Percentiles rank a stretch among this genome's conserved stretches.
These are phyloP conservation scores for Doris montereyensis DNA, from an alignment of 2,888 invertebrate genomes.

Conservation along the genomic window DNA sequence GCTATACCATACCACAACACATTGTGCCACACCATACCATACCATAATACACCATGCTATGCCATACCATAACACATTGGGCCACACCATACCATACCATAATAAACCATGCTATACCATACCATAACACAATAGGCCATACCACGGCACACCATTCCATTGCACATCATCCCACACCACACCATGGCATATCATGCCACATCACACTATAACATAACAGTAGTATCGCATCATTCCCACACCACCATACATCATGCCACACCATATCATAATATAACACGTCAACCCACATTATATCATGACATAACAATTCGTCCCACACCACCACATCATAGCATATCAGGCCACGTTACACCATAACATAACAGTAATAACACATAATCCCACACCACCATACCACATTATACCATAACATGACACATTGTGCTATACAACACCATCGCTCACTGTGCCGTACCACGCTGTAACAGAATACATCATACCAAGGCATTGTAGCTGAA, in stretches of 20 bases:
- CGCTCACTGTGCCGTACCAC: not conserved
- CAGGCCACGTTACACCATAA: not conserved
- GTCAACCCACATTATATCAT: not conserved
- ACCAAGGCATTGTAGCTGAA: too few relatives aligned
- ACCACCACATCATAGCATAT: not conserved
- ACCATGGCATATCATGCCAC: not conserved
- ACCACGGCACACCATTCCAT: conserved; percentile 8
- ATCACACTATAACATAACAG: not conserved
- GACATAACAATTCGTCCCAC: not conserved
- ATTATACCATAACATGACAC: too few relatives aligned
- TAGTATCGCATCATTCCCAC: too few relatives aligned
- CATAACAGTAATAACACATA: too few relatives aligned
- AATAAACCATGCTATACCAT: conserved; percentile 10
- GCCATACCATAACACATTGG: too few relatives aligned
- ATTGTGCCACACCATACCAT: too few relatives aligned
- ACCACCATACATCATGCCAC: too few relatives aligned
- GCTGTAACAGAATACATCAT: not conserved
- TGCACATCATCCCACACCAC: not conserved
- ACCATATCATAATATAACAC: too few relatives aligned
- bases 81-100: too few relatives aligned
- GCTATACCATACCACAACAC: too few relatives aligned
- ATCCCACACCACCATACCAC: too few relatives aligned
- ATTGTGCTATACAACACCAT: conserved; percentile 5
- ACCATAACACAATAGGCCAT: conserved; percentile 1
- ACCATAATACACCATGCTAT: too few relatives aligned